phyloP scores from a whole-genome alignment of 2,797 vertebrate species.

The Pseudochromis fuscus region DNA sequence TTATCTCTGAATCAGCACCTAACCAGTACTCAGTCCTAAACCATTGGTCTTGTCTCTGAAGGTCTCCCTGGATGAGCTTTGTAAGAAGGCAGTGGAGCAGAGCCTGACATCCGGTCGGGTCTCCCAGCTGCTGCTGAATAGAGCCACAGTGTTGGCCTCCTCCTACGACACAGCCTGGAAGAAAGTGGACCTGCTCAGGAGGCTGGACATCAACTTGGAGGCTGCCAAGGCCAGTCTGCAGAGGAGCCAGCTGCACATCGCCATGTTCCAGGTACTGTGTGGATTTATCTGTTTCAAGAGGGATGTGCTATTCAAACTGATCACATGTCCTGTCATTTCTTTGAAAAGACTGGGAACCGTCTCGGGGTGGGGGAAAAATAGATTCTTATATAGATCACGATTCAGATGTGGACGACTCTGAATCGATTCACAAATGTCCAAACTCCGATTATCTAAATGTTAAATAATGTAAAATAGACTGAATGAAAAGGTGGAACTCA shows the following conservation, averaged over 20 bases:
- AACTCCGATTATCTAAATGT: too few relatives aligned
- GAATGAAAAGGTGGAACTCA: too few relatives aligned
- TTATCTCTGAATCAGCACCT: too few relatives aligned
- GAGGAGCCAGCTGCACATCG: constrained; percentile 93
- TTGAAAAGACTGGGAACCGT: too few relatives aligned
- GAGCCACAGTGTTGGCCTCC: constrained; percentile 94
- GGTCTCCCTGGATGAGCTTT: constrained; percentile 96
- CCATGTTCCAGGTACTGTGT: constrained; percentile 96
- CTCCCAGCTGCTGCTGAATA: constrained; percentile 94
- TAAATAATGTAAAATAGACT: too few relatives aligned
- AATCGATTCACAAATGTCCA: too few relatives aligned
- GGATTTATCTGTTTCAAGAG: too few relatives aligned
- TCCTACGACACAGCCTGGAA: constrained; percentile 98
- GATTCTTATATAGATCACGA: too few relatives aligned
- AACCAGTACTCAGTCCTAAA: not conserved
- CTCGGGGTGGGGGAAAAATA: too few relatives aligned
- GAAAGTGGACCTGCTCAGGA: constrained; percentile 94
- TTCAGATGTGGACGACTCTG: too few relatives aligned
- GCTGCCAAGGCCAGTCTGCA: constrained; percentile 95
- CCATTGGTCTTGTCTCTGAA: constrained; percentile 12
- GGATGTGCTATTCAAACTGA: too few relatives aligned
- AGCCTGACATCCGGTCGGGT: constrained; percentile 91
- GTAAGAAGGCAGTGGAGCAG: constrained; percentile 96
- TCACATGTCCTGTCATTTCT: too few relatives aligned
- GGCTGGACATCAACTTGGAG: constrained; percentile 92